phyloP scores from a whole-genome alignment of 2,113 vertebrate genomes.

The Chionis minor region DNA sequence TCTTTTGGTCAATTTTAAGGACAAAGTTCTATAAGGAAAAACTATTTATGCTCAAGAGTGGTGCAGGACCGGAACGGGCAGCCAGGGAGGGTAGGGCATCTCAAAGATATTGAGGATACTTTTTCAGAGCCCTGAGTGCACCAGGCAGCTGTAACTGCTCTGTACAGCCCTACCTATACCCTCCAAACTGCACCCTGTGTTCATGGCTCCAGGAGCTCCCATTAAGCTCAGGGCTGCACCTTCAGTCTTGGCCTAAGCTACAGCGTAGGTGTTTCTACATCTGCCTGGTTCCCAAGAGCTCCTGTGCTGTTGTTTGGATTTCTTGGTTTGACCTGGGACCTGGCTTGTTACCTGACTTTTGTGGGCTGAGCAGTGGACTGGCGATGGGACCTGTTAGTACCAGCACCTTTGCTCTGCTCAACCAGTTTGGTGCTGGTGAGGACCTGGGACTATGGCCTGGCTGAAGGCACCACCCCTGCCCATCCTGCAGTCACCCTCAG shows the following conservation, averaged over 20 bases:
- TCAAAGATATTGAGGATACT: neutral
- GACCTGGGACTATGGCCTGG: neutral
- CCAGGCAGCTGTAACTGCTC: neutral
- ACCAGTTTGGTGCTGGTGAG: neutral
- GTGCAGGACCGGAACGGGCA: neutral
- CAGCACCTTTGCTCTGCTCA: neutral
- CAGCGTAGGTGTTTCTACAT: neutral
- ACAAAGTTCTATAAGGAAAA: neutral
- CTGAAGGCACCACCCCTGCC: neutral
- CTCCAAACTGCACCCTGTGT: neutral
- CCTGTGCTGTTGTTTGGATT: neutral
- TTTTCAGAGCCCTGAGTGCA: neutral
- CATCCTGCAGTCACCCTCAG: fast-evolving
- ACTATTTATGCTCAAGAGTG: neutral
- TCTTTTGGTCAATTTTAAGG: neutral
- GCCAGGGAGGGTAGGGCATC: neutral
- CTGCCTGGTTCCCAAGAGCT: neutral
- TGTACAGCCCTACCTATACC: neutral
- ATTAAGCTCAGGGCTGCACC: neutral
- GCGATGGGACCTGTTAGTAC: neutral
- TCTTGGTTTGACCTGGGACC: neutral
- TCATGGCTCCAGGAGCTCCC: neutral
- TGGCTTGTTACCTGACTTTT: neutral
- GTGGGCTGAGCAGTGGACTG: too few species aligned
- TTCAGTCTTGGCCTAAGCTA: neutral